A percentile compares a stretch with the other conserved stretches of the same genome.
Conservation (phyloP, 2,113 vertebrate genomes). For the Chaenocephalus aceratus region DNA sequence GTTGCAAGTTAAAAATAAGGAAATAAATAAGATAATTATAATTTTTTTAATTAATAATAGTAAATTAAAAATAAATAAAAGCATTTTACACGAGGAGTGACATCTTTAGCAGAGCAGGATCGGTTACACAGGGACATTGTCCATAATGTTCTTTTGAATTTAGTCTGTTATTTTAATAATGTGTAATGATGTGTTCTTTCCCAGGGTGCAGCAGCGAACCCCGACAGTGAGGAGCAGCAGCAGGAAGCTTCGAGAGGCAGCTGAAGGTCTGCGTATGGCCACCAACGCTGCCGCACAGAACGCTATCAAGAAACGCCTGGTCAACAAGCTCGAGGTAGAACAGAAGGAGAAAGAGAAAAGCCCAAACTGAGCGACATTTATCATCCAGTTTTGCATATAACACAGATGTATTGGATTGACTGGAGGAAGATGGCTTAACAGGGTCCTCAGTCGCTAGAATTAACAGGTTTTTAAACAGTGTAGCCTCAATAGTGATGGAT, state of each 20-base stretch:
- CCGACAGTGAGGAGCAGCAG: slow-evolving; percentile 97
- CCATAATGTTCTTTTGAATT: too few species aligned
- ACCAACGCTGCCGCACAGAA: slow-evolving; percentile 96
- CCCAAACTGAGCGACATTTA: background rate
- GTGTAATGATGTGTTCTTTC: background rate
- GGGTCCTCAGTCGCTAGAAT: background rate
- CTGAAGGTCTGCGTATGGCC: slow-evolving; percentile 95
- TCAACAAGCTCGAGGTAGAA: slow-evolving; percentile 95
- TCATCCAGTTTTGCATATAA: background rate
- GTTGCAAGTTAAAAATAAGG: too few species aligned
- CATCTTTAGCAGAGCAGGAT: too few species aligned
- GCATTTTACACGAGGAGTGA: too few species aligned
- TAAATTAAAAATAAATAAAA: too few species aligned
- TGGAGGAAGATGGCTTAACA: background rate
- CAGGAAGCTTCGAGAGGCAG: slow-evolving; percentile 94
- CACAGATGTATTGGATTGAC: background rate
- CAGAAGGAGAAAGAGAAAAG: background rate
- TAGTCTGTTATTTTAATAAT: background rate
- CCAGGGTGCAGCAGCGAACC: slow-evolving; percentile 97
- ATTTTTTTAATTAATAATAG: too few species aligned
- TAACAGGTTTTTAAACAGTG: too few species aligned
- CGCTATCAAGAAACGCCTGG: slow-evolving; percentile 96
- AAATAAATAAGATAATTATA: too few species aligned
- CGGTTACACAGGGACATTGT: too few species aligned
- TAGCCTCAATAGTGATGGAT: too few species aligned